A percentile compares a stretch with the other conserved stretches of the same genome.
Conservation (phyloP, 2,797 vertebrate species). For the Anguilla obscura region DNA sequence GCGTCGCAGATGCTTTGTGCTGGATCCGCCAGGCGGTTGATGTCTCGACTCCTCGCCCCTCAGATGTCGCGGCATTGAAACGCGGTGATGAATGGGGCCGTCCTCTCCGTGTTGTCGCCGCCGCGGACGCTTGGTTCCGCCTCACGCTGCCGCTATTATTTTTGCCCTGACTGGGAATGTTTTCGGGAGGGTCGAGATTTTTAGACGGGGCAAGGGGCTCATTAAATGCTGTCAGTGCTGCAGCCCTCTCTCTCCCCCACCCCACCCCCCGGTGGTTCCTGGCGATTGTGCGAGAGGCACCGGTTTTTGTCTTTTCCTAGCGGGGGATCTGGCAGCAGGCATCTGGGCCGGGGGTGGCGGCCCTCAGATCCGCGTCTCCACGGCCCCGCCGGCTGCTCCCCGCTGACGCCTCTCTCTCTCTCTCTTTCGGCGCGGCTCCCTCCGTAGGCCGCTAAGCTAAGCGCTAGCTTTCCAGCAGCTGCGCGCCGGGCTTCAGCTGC, state of each 20-base stretch:
- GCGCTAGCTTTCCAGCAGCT: neutral
- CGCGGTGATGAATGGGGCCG: neutral
- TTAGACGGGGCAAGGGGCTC: neutral
- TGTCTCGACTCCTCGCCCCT: neutral
- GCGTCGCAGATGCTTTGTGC: neutral
- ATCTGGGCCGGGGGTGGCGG: constrained; percentile 47
- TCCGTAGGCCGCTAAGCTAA: neutral
- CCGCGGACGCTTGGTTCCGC: neutral
- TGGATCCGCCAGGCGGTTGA: neutral
- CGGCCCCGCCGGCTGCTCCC: constrained; percentile 37
- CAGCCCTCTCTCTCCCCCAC: neutral
- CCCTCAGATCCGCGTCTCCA: constrained; percentile 42
- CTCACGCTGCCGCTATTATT: neutral
- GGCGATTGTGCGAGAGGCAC: constrained; percentile 9
- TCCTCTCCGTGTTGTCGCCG: neutral
- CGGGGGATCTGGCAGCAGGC: constrained; percentile 49
- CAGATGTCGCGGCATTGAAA: neutral
- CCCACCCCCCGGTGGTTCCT: constrained; percentile 22
- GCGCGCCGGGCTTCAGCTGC: neutral
- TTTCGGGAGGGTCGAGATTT: neutral
- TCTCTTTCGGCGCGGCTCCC: neutral
- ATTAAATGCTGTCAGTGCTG: constrained; percentile 16
- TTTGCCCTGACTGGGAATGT: neutral
- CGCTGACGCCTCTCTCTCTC: constrained; percentile 20
- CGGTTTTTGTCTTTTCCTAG: constrained; percentile 34